Percentiles rank a stretch among this genome's conserved stretches.
phyloP scores from a whole-genome alignment of 2,888 invertebrate genomes.

The Perithous albicinctus region DNA sequence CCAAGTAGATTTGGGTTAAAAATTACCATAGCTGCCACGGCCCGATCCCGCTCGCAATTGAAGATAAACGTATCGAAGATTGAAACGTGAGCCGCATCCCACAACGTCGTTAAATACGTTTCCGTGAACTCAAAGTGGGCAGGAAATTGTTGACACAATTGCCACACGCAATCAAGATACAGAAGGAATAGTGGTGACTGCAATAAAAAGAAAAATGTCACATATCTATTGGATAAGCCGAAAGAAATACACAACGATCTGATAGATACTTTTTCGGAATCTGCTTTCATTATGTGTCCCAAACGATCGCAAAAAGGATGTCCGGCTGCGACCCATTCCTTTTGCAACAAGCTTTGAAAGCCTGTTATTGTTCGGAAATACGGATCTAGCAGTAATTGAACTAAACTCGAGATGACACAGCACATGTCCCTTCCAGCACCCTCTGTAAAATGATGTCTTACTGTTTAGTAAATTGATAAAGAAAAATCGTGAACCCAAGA shows the following conservation, averaged over 20 bases:
- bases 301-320: conserved; percentile 94
- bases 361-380: conserved; percentile 93
- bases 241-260: neutral
- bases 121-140: conserved; percentile 96
- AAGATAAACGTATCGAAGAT: conserved; percentile 97
- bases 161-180: conserved; percentile 97
- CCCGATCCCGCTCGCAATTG: conserved; percentile 92
- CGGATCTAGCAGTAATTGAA: conserved; percentile 95
- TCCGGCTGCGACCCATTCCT: conserved; percentile 97
- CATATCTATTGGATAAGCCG: neutral
- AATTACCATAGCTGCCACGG: conserved; percentile 88
- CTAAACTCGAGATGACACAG: conserved; percentile 94
- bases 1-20: conserved; percentile 41
- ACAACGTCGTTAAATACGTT: conserved; percentile 95
- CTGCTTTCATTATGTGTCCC: conserved; percentile 89
- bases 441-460: conserved; percentile 82
- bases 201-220: conserved; percentile 76
- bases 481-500: neutral
- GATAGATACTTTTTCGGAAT: conserved; percentile 85
- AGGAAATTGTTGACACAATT: conserved; percentile 94
- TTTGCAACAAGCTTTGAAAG: conserved; percentile 96
- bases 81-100: conserved; percentile 95
- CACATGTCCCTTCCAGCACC: conserved; percentile 95
- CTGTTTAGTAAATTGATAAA: neutral
- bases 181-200: conserved; percentile 95